Evolutionary conservation across 2,113 vertebrate species (phyloP), one percentile per base, ranked within the genome.

Genomic region (Chloropsis hardwickii): DNA sequence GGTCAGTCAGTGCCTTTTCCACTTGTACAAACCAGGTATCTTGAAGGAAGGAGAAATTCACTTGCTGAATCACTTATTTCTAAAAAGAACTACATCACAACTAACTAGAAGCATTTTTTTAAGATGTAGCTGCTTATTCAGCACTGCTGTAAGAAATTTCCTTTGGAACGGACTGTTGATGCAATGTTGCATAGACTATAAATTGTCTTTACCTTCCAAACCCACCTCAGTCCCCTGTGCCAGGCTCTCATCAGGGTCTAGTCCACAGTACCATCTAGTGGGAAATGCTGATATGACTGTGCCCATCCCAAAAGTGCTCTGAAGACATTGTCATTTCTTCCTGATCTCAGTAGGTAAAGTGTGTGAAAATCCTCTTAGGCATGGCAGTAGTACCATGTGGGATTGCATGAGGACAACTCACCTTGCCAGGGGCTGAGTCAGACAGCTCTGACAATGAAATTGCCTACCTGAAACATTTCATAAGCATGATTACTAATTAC

Each of bases 251-350:
- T 6, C 29, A 74, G 76, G 60, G 23, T 86, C 92, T 94, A 84
- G 72, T 11, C 76, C 95, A 90, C 92, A 97, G 79, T 81, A 90
- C 93, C 94, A 96, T 79, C 96, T 97, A 95, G 96, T 88, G 96
- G 96, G 64, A 57, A 22, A 6, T 1, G 3, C 7, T n/a, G 80
- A 51, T 51, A 92, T 53, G 56, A 37, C 78, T 7, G 4, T 23
- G 47, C 4, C 35, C 17, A 9, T 33, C 64, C 39, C 54, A 37
- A 74, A 94, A 40, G 2, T 1, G 1, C 27, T 39, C 48, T 13
- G n/a, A 17, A 17, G 33, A n/a, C 29, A 9, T 0, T n/a, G 74
- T 5, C 22, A 33, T 65, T 65, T 70, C 33, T 51, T 47, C 22
- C 27, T 3, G 5, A n/a, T 17, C 35, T 67, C 54, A 23, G 10